These are phyloP conservation scores for Herpailurus yagouaroundi DNA, from an alignment of 2,113 vertebrate species.

Conservation along the genomic window DNA sequence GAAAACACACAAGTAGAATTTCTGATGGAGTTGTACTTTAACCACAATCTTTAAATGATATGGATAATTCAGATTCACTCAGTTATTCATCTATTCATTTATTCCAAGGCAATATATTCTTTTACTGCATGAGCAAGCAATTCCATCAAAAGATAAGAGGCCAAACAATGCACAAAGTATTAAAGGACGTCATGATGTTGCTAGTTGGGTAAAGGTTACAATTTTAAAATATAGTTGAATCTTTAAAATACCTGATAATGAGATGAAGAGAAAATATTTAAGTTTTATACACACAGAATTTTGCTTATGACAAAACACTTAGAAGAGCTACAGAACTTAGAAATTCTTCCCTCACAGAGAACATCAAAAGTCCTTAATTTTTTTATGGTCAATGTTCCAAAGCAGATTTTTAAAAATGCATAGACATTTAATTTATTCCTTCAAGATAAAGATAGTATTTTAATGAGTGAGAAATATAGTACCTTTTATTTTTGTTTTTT, in stretches of 20 bases:
- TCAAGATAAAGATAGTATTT: background rate
- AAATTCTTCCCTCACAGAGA: background rate
- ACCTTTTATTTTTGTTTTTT: background rate
- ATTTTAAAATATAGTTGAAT: conserved; percentile 17
- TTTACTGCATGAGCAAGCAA: background rate
- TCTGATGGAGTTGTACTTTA: background rate
- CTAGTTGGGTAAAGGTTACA: background rate
- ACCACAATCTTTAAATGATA: background rate
- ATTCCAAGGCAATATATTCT: background rate
- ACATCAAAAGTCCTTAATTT: background rate
- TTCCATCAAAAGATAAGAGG: background rate
- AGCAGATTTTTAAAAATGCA: background rate
- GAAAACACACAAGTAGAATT: background rate
- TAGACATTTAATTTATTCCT: background rate
- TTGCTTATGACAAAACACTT: background rate
- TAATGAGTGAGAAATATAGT: background rate
- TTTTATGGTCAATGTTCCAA: background rate
- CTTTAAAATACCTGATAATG: background rate
- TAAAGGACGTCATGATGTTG: background rate
- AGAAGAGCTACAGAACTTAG: background rate
- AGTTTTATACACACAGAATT: background rate
- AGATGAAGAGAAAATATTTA: background rate
- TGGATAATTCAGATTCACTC: background rate
- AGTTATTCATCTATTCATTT: background rate
- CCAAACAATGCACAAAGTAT: background rate